Conservation (phyloP, 2,113 vertebrate genomes). For the Syngnathus floridae region DNA sequence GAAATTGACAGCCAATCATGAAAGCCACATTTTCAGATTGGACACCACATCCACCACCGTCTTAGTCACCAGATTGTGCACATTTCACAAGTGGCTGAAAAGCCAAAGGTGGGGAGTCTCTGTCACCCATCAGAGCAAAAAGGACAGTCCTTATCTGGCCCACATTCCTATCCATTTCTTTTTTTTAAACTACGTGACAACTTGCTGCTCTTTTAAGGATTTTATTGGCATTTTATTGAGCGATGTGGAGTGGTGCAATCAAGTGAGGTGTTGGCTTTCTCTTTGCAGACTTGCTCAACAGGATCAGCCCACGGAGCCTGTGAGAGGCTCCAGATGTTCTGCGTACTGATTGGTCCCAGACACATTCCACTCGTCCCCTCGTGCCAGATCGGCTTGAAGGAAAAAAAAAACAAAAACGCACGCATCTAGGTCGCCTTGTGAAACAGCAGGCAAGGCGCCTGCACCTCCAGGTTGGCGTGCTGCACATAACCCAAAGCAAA, state of each 20-base stretch:
- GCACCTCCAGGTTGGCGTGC: background rate
- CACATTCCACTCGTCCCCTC: constrained; percentile 2
- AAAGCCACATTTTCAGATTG: no score
- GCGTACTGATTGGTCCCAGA: constrained; percentile 6
- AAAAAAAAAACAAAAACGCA: background rate
- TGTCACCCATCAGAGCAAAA: no score
- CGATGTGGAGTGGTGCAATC: background rate
- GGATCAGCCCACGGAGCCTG: background rate
- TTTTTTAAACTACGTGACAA: background rate
- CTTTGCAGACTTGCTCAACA: background rate
- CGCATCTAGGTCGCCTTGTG: background rate
- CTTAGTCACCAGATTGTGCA: no score
- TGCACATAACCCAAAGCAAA: background rate
- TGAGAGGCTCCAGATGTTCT: constrained; percentile 5
- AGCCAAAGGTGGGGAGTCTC: no score
- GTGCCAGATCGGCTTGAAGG: background rate
- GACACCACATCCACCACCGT: no score
- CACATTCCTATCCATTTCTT: background rate
- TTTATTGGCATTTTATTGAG: background rate
- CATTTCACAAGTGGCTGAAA: no score
- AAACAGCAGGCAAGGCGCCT: background rate
- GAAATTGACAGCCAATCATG: no score
- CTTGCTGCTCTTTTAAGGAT: background rate
- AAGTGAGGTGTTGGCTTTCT: background rate
- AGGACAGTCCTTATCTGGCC: no score